These are phyloP conservation scores for Periplaneta americana DNA, from an alignment of 1,140 invertebrate species.

Conservation along the genomic window DNA sequence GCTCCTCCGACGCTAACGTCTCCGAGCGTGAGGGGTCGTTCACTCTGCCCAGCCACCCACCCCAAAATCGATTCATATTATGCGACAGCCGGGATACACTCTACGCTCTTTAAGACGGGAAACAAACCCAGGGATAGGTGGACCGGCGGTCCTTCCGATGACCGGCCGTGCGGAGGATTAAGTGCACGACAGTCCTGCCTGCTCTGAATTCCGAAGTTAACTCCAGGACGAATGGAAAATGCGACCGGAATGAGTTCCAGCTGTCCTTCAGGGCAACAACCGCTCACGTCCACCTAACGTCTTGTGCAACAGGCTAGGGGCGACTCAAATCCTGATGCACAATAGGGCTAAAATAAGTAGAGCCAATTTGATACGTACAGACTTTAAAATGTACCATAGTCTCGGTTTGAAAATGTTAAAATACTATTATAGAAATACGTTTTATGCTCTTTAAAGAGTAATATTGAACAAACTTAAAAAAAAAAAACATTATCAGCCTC, in stretches of 20 bases:
- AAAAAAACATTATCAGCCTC: no score
- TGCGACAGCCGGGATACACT: background rate
- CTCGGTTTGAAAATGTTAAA: no score
- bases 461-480: no score
- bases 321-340: no score
- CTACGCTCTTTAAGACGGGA: background rate
- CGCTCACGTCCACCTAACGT: background rate
- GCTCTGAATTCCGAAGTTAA: background rate
- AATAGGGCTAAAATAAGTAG: no score
- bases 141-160: background rate
- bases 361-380: no score
- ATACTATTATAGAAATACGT: no score
- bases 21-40: background rate
- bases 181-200: background rate
- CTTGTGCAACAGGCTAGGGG: no score
- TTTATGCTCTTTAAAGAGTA: no score
- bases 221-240: background rate
- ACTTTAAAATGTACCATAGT: no score
- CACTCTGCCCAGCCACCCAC: background rate
- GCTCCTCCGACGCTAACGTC: background rate
- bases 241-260: background rate
- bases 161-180: background rate
- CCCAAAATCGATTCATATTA: background rate
- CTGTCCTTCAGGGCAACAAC: background rate
- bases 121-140: no score